A percentile compares a stretch with the other conserved stretches of the same genome.
These are phyloP conservation scores for Toxostoma redivivum DNA, from an alignment of 2,113 vertebrate species.

Conservation along the genomic window DNA sequence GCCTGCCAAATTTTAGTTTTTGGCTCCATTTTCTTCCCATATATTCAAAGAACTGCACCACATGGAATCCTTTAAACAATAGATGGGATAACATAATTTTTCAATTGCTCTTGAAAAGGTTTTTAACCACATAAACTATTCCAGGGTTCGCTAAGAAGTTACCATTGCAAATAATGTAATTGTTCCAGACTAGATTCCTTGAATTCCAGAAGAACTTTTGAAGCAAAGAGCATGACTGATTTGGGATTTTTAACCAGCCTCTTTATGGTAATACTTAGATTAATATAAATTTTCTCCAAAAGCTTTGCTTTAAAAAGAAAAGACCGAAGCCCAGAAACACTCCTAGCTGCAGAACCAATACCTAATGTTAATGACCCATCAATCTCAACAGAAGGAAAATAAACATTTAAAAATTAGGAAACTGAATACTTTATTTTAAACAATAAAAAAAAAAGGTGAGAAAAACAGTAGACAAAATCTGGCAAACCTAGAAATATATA, in stretches of 20 bases:
- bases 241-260: conserved; percentile 24
- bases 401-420: neutral
- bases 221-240: conserved; percentile 19
- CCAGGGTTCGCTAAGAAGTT: conserved; percentile 24
- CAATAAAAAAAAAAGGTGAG: neutral
- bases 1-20: conserved; percentile 43
- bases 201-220: conserved; percentile 13
- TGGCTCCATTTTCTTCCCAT: conserved; percentile 40
- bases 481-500: neutral
- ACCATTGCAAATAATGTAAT: conserved; percentile 27
- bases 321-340: neutral
- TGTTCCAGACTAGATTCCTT: conserved; percentile 33
- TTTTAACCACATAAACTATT: conserved; percentile 42
- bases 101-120: conserved; percentile 55
- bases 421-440: neutral
- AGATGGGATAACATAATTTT: conserved; percentile 45
- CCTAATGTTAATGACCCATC: neutral
- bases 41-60: conserved; percentile 33
- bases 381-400: neutral
- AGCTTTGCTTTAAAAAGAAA: conserved; percentile 1
- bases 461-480: neutral
- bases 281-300: conserved; percentile 21
- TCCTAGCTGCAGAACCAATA: neutral
- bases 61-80: conserved; percentile 58
- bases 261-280: conserved; percentile 6